Percentiles rank a stretch among this genome's conserved stretches.
These are phyloP conservation scores for Bembecia ichneumoniformis DNA, from an alignment of 2,888 invertebrate species.

Conservation along the genomic window DNA sequence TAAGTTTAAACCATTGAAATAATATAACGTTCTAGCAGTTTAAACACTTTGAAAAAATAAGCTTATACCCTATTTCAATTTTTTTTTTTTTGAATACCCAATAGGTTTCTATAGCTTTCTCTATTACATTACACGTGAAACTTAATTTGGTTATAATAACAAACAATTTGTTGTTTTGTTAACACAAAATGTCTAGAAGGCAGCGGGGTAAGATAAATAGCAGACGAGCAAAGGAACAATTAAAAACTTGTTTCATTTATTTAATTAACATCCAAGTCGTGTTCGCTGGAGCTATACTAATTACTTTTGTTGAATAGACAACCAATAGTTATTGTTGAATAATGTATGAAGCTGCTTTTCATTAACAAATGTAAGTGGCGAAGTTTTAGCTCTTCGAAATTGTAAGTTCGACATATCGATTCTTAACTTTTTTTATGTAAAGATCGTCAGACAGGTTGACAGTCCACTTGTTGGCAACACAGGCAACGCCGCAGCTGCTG, in stretches of 20 bases:
- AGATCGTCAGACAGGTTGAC: not conserved
- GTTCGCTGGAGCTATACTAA: conserved; percentile 23
- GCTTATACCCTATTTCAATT: too few relatives aligned
- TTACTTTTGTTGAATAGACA: conserved; percentile 12
- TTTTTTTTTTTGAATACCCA: too few relatives aligned
- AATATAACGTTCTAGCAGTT: too few relatives aligned
- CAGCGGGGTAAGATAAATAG: conserved; percentile 17
- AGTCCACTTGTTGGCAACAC: not conserved
- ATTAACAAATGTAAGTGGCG: not conserved
- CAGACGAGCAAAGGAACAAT: conserved; percentile 29
- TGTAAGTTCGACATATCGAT: too few relatives aligned
- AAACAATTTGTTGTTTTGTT: not conserved
- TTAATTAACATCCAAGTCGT: conserved; percentile 24
- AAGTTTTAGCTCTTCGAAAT: too few relatives aligned
- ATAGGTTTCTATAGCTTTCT: too few relatives aligned
- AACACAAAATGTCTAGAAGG: conserved; percentile 3
- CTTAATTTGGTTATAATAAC: too few relatives aligned
- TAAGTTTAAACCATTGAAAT: too few relatives aligned
- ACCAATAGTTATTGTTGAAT: not conserved
- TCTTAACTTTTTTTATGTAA: not conserved
- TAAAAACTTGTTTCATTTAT: conserved; percentile 41
- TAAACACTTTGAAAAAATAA: too few relatives aligned
- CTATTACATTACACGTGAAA: too few relatives aligned
- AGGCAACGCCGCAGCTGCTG: not conserved
- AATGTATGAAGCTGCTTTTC: not conserved